Percentiles rank a stretch among this genome's conserved stretches.
phyloP scores from a whole-genome alignment of 2,888 invertebrate genomes.

The Troides helena region DNA sequence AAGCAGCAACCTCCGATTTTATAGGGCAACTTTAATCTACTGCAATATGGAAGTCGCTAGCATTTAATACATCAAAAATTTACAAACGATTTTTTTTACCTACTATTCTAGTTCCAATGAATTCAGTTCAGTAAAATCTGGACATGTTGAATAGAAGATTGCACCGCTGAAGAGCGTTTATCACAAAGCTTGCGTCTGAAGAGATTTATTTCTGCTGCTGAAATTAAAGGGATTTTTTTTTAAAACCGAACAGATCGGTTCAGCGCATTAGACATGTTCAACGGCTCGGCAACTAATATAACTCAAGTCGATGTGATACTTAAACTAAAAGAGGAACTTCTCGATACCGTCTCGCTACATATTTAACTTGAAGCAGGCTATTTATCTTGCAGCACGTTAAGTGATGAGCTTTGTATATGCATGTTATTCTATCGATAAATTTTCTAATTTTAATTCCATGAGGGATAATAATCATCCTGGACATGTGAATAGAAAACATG shows the following conservation, averaged over 20 bases:
- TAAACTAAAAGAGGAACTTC: conserved; percentile 57
- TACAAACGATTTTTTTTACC: too few species aligned
- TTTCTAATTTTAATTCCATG: not conserved
- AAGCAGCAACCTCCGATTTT: too few species aligned
- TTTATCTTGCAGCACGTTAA: conserved; percentile 47
- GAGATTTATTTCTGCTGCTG: not conserved
- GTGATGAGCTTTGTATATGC: not conserved
- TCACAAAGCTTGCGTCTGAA: not conserved
- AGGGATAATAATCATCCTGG: too few species aligned
- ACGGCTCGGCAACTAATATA: conserved; percentile 16
- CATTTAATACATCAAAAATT: too few species aligned
- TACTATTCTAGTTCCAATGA: too few species aligned
- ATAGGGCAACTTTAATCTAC: too few species aligned
- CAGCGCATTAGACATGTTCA: conserved; percentile 8
- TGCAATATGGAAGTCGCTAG: too few species aligned
- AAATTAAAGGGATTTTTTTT: conserved; percentile 9
- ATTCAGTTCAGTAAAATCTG: too few species aligned
- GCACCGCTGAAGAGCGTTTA: not conserved
- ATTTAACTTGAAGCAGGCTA: conserved; percentile 71
- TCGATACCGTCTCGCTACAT: conserved; percentile 76
- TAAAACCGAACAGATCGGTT: conserved; percentile 14
- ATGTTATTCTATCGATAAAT: conserved; percentile 1
- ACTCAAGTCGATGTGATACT: conserved; percentile 28
- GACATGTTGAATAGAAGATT: too few species aligned
- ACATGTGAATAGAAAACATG: too few species aligned